Evolutionary conservation across 2,888 invertebrate genomes (phyloP), one percentile per base, ranked within the genome.

Genomic region (Exocentrus adspersus): DNA sequence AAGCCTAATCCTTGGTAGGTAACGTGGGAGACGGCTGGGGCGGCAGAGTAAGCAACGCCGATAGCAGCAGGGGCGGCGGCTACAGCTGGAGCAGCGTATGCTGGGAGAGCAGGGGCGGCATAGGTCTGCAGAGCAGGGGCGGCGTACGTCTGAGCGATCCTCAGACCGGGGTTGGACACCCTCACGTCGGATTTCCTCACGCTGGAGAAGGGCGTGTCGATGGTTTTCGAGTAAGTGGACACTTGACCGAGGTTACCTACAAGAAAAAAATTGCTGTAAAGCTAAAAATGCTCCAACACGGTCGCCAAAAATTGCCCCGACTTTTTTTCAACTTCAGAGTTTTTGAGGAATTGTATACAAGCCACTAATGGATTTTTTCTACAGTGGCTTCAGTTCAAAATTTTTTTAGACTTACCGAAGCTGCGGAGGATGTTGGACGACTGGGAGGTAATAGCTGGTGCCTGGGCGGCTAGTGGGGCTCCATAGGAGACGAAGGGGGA

Each of bases 181-280:
- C 90, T 87, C 24, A 90, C 87, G 76, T 90, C 90, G 19, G 89
- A 84, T 77, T 90, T 90, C 76, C 89, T 87, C 45, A 89, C 89
- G 77, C 89, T 90, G 52, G 90, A 90, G 85, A 87, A 91, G 6
- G 91, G 90, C 1, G 91, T 91, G 79, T 89, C 89, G 72, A 91
- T 86, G 65, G 89, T 87, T 79, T 90, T 91, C 14, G 87, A 85
- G 81, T 88, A 89, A 50, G 90, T 89, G 12, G 91, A 89, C 62
- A 89, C 85, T 85, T 88, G 88, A 67, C 90, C 90, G 68, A 91
- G 83, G 79, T 91, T 91, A 70, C 54, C 54, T 54, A 3, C 5
- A 28, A 30, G 43, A 51, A 19, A 43, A 43, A 9, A n/a, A n/a
- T n/a, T n/a, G n/a, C n/a, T n/a, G n/a, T n/a, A n/a, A n/a, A n/a